Evolutionary conservation across 1,140 invertebrate genomes (phyloP), one percentile per base, ranked within the genome.

Genomic region (Stegodyphus dumicola): DNA sequence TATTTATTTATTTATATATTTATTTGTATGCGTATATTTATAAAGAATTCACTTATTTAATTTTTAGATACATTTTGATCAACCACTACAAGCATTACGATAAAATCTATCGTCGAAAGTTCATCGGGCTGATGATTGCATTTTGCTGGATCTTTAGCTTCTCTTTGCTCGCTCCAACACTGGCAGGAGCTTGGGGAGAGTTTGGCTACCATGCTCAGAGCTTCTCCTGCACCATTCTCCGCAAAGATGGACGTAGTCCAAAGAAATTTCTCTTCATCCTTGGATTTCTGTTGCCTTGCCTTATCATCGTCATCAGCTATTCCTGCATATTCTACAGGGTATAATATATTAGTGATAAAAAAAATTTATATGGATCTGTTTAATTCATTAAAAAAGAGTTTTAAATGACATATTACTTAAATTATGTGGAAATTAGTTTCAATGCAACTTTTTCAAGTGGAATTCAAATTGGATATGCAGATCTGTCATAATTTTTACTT

Each of bases 181-280:
- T 96, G 60, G 88, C 95, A 6, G 95, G 93, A 13, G 90, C 95
- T 2, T 97, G 96, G 96, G 96, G 96, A 6, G 93, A 92, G 81
- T 91, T 97, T 86, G 96, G 96, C 0, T 91, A 96, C 9, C 94
- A 96, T 86, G 90, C 15, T 7, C 56, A 56, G 3, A 88, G 86
- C 64, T 88, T 88, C 81, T 88, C 87, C 0, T 89, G 88, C 70
- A 88, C 88, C 15, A 87, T 89, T 54, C 91, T 96, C 6, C 89
- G 88, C 67, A 93, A 93, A 87, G 92, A 95, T 86, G 93, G 91
- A 33, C 91, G 90, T 52, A 96, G 95, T 6, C 96, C 96, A 1
- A 97, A 97, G 91, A 96, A 96, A 89, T 94, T 95, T 74, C 91
- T 97, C 0, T 97, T 97, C 91, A 91, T 95, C 0, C 92, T 96